phyloP scores from a whole-genome alignment of 2,113 vertebrate species.

The Labeo catla region DNA sequence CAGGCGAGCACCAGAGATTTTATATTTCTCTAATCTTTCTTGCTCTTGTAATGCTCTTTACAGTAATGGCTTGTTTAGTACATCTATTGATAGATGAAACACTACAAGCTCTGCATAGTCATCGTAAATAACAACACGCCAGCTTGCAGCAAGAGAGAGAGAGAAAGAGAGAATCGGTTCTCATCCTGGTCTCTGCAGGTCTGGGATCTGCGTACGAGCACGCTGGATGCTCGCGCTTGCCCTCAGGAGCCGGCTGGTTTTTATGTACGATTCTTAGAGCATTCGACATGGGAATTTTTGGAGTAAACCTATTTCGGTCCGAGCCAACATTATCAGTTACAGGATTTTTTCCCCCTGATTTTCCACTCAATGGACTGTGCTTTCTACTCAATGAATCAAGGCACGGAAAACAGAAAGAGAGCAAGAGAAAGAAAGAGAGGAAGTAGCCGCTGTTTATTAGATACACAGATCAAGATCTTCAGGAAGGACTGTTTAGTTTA shows the following conservation, averaged over 20 bases:
- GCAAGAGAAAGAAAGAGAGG: slow-evolving; percentile 6
- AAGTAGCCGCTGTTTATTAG: background rate
- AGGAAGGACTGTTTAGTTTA: background rate
- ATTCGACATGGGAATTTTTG: slow-evolving; percentile 66
- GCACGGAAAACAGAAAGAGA: background rate
- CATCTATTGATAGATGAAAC: slow-evolving; percentile 32
- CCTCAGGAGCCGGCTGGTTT: slow-evolving; percentile 58
- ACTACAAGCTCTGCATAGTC: slow-evolving; percentile 32
- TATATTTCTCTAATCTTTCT: slow-evolving; percentile 40
- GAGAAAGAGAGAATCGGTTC: background rate
- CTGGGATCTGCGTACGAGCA: slow-evolving; percentile 22
- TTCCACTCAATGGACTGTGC: slow-evolving; percentile 64
- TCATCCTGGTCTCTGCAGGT: background rate
- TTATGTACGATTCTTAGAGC: slow-evolving; percentile 58
- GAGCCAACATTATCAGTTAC: slow-evolving; percentile 63
- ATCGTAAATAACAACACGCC: slow-evolving; percentile 30
- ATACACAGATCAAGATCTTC: slow-evolving; percentile 12
- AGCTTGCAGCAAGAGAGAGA: background rate
- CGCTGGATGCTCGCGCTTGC: slow-evolving; percentile 50
- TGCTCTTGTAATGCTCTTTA: slow-evolving; percentile 41
- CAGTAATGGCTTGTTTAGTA: slow-evolving; percentile 47
- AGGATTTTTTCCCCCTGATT: slow-evolving; percentile 57
- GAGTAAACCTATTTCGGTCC: slow-evolving; percentile 62
- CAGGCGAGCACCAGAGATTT: slow-evolving; percentile 63
- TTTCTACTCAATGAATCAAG: slow-evolving; percentile 66